These are phyloP conservation scores for Oscheius sp. DNA, from an alignment of 2,888 invertebrate species.

Conservation along the genomic window DNA sequence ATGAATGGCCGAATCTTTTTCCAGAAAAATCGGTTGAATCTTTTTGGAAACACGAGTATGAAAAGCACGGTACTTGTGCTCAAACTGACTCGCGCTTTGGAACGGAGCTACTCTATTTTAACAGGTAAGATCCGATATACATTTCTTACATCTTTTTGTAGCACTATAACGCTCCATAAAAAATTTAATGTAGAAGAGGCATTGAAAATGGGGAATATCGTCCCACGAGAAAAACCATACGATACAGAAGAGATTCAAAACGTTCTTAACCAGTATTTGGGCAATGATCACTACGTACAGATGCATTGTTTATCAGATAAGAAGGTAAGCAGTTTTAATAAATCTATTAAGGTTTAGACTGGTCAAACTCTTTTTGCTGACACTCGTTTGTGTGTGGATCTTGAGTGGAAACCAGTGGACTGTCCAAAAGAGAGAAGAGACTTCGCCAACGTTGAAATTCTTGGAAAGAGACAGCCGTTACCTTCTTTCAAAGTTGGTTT, in stretches of 20 bases:
- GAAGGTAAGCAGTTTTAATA: slow-evolving; percentile 31
- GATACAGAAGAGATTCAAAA: not conserved
- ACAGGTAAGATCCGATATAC: slow-evolving; percentile 29
- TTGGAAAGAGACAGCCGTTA: slow-evolving; percentile 23
- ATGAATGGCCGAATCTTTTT: slow-evolving; percentile 53
- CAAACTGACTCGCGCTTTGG: slow-evolving; percentile 36
- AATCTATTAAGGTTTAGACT: slow-evolving; percentile 34
- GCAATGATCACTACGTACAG: slow-evolving; percentile 34
- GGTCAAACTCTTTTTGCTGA: slow-evolving; percentile 37
- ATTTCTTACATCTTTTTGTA: not conserved
- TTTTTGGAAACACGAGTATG: slow-evolving; percentile 60
- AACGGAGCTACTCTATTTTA: slow-evolving; percentile 47
- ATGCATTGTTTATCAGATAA: slow-evolving; percentile 49
- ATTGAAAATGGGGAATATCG: slow-evolving; percentile 1
- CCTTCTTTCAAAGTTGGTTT: slow-evolving; percentile 35
- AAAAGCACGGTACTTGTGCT: slow-evolving; percentile 58
- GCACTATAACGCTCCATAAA: slow-evolving; percentile 14
- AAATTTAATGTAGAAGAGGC: slow-evolving; percentile 18
- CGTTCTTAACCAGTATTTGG: slow-evolving; percentile 28
- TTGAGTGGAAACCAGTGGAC: slow-evolving; percentile 33
- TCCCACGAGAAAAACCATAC: slow-evolving; percentile 12
- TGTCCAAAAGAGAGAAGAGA: slow-evolving; percentile 31
- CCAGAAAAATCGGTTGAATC: slow-evolving; percentile 36
- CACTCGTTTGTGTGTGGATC: slow-evolving; percentile 41
- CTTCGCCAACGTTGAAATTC: slow-evolving; percentile 26